phyloP scores from a whole-genome alignment of 2,797 vertebrate genomes.

The Acanthurus lineatus region DNA sequence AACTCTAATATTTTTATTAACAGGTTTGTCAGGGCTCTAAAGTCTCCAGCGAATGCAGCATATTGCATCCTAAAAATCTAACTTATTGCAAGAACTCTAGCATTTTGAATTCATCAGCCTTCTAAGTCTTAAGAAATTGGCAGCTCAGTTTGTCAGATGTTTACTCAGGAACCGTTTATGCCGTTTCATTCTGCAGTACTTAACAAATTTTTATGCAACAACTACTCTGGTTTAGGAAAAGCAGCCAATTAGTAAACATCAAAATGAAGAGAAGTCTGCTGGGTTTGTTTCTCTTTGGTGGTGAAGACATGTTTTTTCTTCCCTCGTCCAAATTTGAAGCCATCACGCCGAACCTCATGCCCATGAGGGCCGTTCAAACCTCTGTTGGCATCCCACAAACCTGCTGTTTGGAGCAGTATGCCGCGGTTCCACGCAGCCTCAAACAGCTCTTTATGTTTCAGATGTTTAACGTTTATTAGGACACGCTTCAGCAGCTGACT shows the following conservation, averaged over 20 bases:
- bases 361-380: conserved; percentile 40
- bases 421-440: conserved; percentile 41
- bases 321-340: conserved; percentile 55
- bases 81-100: too few relatives aligned
- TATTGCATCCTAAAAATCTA: too few relatives aligned
- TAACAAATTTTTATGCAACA: conserved; percentile 40
- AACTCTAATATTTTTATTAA: too few relatives aligned
- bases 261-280: conserved; percentile 49
- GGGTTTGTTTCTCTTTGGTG: conserved; percentile 30
- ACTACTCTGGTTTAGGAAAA: conserved; percentile 12
- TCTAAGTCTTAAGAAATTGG: too few relatives aligned
- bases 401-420: conserved; percentile 24
- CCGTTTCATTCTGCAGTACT: conserved; percentile 18
- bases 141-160: too few relatives aligned
- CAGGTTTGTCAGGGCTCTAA: too few relatives aligned
- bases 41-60: too few relatives aligned
- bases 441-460: conserved; percentile 52
- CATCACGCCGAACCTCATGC: conserved; percentile 27
- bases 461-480: conserved; percentile 45
- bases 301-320: conserved; percentile 31
- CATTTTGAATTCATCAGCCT: too few relatives aligned
- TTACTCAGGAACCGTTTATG: conserved; percentile 6
- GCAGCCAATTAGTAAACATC: conserved; percentile 29
- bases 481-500: conserved; percentile 37
- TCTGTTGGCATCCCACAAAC: conserved; percentile 46